Conservation (phyloP, 2,888 invertebrate species). For the Acholoe squamosa region DNA sequence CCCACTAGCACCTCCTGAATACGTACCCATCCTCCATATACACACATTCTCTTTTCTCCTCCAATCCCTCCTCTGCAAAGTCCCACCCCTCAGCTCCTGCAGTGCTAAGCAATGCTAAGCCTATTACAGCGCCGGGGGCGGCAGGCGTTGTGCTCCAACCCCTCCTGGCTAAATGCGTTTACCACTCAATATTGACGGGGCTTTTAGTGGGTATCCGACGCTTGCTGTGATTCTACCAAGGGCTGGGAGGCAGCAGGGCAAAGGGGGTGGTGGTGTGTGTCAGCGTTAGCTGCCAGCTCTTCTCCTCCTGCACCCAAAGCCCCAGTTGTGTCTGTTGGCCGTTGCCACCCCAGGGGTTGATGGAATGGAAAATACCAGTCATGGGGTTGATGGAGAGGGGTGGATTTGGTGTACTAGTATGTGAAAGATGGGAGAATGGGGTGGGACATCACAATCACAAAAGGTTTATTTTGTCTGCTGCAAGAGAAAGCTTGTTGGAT, state of each 20-base stretch:
- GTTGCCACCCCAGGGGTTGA: conserved; percentile 26
- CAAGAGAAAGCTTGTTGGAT: too few species aligned
- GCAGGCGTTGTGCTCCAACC: conserved; percentile 14
- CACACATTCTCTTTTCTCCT: neutral
- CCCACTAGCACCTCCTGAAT: neutral
- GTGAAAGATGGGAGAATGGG: neutral
- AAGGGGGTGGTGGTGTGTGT: neutral
- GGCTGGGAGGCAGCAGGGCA: neutral
- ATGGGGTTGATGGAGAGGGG: neutral
- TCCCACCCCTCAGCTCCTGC: neutral
- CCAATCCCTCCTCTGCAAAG: neutral
- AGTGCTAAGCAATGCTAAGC: conserved; percentile 50
- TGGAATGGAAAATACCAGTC: conserved; percentile 49
- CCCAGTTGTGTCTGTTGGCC: neutral
- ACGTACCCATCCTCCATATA: neutral
- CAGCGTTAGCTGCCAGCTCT: neutral
- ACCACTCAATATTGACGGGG: conserved; percentile 56
- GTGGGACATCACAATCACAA: too few species aligned
- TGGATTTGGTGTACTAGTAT: neutral
- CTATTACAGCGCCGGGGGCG: conserved; percentile 30
- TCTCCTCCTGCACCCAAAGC: neutral
- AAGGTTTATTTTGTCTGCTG: too few species aligned
- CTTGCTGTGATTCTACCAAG: conserved; percentile 37
- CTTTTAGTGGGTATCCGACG: conserved; percentile 37
- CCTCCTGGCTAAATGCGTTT: conserved; percentile 52